Evolutionary conservation across 1,140 invertebrate species (phyloP).

Genomic region (Anastatus disparis): DNA sequence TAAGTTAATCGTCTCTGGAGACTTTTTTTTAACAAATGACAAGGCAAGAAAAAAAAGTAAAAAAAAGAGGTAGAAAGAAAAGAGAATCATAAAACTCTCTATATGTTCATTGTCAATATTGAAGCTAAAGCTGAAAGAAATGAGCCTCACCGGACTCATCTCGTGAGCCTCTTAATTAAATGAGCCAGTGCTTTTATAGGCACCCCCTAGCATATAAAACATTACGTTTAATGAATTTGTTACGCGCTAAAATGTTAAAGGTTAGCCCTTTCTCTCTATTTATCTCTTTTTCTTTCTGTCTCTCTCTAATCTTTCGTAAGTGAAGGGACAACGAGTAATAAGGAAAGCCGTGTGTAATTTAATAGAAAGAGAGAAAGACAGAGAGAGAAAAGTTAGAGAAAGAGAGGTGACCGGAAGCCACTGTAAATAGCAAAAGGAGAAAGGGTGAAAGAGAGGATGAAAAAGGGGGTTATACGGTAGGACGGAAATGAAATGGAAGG

Average conservation of each 20-base stretch:
- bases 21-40: too few species aligned
- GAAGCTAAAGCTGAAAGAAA: background rate
- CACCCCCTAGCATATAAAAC: conserved; percentile 1
- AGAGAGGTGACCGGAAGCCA: too few species aligned
- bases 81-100: background rate
- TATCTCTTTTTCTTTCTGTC: too few species aligned
- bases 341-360: background rate
- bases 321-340: background rate
- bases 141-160: background rate
- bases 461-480: background rate
- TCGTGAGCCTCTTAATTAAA: conserved; percentile 35
- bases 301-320: background rate
- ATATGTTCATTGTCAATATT: background rate
- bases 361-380: background rate
- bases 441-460: background rate
- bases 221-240: conserved; percentile 39
- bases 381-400: too few species aligned
- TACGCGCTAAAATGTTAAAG: background rate
- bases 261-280: background rate
- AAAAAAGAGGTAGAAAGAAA: background rate
- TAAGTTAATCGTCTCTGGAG: conserved; percentile 6
- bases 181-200: conserved; percentile 22
- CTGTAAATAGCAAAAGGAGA: background rate
- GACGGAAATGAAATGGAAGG: conserved; percentile 15
- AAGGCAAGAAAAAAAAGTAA: background rate